phyloP scores from a whole-genome alignment of 2,888 invertebrate genomes.

The Idaea aversata region DNA sequence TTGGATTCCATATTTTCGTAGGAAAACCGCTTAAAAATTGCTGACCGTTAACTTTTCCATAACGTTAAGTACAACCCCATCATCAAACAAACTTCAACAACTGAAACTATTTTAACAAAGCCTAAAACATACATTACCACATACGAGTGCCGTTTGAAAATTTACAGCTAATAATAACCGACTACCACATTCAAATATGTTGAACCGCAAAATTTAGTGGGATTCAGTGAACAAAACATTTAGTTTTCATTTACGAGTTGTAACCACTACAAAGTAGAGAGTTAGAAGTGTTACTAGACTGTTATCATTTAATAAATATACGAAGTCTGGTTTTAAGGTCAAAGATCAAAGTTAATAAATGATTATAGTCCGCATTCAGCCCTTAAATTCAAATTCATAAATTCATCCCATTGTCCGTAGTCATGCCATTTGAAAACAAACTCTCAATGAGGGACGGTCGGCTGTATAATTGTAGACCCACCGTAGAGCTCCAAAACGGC shows the following conservation, averaged over 20 bases:
- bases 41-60: too few species aligned
- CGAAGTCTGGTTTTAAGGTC: conserved; percentile 3
- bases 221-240: not conserved
- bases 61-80: too few species aligned
- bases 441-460: too few species aligned
- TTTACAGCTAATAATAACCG: not conserved
- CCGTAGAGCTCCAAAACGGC: too few species aligned
- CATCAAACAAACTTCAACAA: not conserved
- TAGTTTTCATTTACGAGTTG: not conserved
- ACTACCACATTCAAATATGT: not conserved
- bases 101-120: not conserved
- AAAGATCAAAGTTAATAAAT: too few species aligned
- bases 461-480: too few species aligned
- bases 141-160: not conserved
- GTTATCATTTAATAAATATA: not conserved
- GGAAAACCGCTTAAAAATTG: too few species aligned
- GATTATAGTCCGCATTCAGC: too few species aligned
- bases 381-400: too few species aligned
- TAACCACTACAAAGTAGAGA: not conserved
- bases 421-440: too few species aligned
- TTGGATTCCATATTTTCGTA: too few species aligned
- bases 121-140: not conserved
- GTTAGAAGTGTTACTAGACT: not conserved
- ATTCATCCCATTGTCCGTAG: too few species aligned
- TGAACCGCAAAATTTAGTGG: not conserved